These are phyloP conservation scores for Misgurnus mizolepis DNA, from an alignment of 2,113 vertebrate genomes.

Conservation along the genomic window DNA sequence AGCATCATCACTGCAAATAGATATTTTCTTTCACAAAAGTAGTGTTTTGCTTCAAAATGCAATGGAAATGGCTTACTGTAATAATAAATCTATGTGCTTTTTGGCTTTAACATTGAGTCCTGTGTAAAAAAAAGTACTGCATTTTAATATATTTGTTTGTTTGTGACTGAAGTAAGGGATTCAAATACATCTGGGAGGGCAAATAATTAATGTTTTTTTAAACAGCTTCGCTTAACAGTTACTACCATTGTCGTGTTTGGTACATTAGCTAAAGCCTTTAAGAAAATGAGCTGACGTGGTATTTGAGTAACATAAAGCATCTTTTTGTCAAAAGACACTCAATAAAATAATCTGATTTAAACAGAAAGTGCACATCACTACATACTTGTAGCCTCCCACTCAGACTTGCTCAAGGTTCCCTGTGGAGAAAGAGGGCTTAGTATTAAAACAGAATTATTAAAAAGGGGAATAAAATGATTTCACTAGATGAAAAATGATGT, in stretches of 20 bases:
- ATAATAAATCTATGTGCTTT: no score
- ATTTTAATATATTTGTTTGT: no score
- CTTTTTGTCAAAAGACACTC: neutral
- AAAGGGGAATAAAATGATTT: neutral
- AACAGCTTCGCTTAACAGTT: no score
- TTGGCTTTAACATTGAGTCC: no score
- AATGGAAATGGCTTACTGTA: no score
- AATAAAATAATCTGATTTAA: neutral
- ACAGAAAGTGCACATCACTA: slow-evolving; percentile 46
- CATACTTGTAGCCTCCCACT: slow-evolving; percentile 97
- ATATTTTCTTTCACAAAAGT: no score
- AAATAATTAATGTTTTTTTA: no score
- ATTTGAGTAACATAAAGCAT: neutral
- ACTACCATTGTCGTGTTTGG: neutral
- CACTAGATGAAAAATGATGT: neutral
- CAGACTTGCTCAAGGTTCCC: slow-evolving; percentile 93
- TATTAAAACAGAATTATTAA: neutral
- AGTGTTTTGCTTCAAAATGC: no score
- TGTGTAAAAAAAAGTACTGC: no score
- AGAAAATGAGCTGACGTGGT: neutral
- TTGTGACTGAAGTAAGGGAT: no score
- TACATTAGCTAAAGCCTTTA: neutral
- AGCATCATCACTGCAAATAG: no score
- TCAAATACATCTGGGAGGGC: no score
- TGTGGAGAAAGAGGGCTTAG: slow-evolving; percentile 62